Evolutionary conservation across 2,888 invertebrate genomes (phyloP), one percentile per base, ranked within the genome.

Genomic region (Bimastos eiseni): DNA sequence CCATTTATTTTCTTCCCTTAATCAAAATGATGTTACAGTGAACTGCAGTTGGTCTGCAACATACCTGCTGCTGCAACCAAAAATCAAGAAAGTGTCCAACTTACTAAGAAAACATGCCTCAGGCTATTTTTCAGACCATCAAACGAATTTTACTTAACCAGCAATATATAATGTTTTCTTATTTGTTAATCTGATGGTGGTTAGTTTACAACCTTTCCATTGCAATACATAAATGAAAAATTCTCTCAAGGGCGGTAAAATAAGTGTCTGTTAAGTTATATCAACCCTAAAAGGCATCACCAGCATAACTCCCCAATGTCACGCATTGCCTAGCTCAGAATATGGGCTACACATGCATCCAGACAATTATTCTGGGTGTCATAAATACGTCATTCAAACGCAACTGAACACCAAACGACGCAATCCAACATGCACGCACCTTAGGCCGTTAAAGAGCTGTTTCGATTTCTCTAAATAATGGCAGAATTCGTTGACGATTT

Each of bases 401-500:
- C 70, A 70, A 70, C 70, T 30, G 70, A n/a, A 70, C 70, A n/a
- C 70, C 70, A 70, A 70, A 6, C 5, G 30, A 70, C 70, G 34
- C 0, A 70, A 70, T 70, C 11, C 70, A 70, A 70, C 70, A 70
- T 30, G 8, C 70, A 70, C 70, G 70, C 33, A 86, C 98, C 98
- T 97, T 94, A 99, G 96, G 93, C 98, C 98, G 96, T 98, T 99
- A 96, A 99, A 99, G 92, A 98, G 96, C 95, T 98, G 98, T 96
- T 98, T 98, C 70, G 98, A 98, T 96, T 98, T 98, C 95, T 99
- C 99, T 92, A 98, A 96, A 94, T 98, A 96, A 96, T 98, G 98
- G 95, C 98, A 98, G 96, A 99, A 99, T 96, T 99, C 98, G 95
- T 97, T 97, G 93, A 98, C 98, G 94, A 98, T 97, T 93, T 94